Base-by-base conservation (phyloP, 2,888 invertebrate species). In the Merodon equestris region DNA sequence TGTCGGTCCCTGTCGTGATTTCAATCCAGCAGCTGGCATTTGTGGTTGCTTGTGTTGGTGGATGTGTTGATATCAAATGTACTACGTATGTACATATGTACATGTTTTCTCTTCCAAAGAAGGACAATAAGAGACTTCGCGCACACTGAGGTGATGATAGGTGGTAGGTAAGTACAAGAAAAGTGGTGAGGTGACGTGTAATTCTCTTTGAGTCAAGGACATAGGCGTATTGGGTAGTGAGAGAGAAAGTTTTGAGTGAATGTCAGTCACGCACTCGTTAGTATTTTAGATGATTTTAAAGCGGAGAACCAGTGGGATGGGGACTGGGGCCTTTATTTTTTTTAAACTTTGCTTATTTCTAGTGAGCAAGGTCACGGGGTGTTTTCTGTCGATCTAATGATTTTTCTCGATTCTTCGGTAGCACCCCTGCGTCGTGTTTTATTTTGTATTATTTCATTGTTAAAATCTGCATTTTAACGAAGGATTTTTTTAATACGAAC, bases 21-120 rank as follows among this genome's bases (percentile, higher is more conserved):
- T 19, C 36, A 54, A 51, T 51, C 27, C 27, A 64, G 54, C 64
- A 64, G 64, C 53, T 64, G 63, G 44, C 44, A 36, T 9, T n/a
- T 40, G 19, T 38, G 18, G 45, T 42, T 27, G 10, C 12, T 12
- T 7, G 14, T 27, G 53, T 36, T 9, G 27, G 10, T 27, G 40
- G 48, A 38, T 48, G n/a, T 27, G n/a, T n/a, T 17, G 38, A 27
- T 45, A 34, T 47, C n/a, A n/a, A n/a, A n/a, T n/a, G n/a, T n/a
- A n/a, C n/a, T n/a, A n/a, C n/a, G n/a, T n/a, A n/a, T n/a, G n/a
- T n/a, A n/a, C n/a, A n/a, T n/a, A n/a, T n/a, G n/a, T n/a, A n/a
- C n/a, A n/a, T n/a, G n/a, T 10, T 13, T 40, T 18, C 17, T 48
- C 36, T 40, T 12, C 48, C 14, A 40, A 17, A 17, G 38, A 17